phyloP scores from a whole-genome alignment of 2,888 invertebrate genomes.

The Pyrgus malvae region DNA sequence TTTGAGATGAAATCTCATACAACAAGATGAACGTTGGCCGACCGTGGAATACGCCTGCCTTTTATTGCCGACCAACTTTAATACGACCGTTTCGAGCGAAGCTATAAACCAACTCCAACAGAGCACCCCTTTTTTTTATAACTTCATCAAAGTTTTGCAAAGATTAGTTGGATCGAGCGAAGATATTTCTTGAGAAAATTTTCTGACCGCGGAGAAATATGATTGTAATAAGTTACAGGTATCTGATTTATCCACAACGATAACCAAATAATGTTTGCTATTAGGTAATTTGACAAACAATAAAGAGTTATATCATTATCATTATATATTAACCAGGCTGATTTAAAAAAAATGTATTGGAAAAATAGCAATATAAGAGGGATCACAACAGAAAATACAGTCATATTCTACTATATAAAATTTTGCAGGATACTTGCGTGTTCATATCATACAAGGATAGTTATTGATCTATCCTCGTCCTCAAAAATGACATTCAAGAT shows the following conservation, averaged over 20 bases:
- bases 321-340: too few species aligned
- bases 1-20: not conserved
- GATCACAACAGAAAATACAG: too few species aligned
- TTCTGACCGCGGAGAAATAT: conserved; percentile 2
- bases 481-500: too few species aligned
- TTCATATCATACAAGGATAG: too few species aligned
- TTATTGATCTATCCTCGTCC: too few species aligned
- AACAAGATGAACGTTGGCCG: not conserved
- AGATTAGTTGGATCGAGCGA: conserved; percentile 14
- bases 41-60: conserved; percentile 8
- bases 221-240: conserved; percentile 1
- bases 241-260: not conserved
- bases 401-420: too few species aligned
- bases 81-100: conserved; percentile 9
- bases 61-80: conserved; percentile 18
- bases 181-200: conserved; percentile 2
- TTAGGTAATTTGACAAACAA: too few species aligned
- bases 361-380: too few species aligned
- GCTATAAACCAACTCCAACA: conserved; percentile 18
- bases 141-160: conserved; percentile 21
- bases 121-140: conserved; percentile 17
- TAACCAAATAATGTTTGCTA: too few species aligned
- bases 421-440: too few species aligned
- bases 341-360: too few species aligned
- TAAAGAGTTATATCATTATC: too few species aligned